Evolutionary conservation across 2,888 invertebrate species (phyloP).

Genomic region (Drosophila robusta): DNA sequence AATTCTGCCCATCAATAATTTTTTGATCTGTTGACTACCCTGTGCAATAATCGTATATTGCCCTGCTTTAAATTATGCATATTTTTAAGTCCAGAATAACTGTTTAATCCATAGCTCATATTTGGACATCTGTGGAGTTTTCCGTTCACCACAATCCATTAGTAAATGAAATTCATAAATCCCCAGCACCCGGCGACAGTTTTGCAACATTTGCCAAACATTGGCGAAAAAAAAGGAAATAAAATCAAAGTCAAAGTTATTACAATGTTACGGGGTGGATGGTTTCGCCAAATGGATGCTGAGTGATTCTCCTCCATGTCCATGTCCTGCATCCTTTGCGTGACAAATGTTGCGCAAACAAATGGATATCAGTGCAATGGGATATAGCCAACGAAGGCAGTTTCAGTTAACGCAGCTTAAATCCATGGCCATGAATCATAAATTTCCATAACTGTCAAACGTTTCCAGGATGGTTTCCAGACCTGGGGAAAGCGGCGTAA

Average conservation of each 20-base stretch:
- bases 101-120: conserved; percentile 60
- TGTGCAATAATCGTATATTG: neutral
- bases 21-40: too few relatives aligned
- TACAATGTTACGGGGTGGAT: conserved; percentile 62
- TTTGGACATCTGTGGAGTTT: conserved; percentile 71
- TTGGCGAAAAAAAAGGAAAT: conserved; percentile 38
- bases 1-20: too few relatives aligned
- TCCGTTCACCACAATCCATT: conserved; percentile 72
- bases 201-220: conserved; percentile 68
- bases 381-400: conserved; percentile 28
- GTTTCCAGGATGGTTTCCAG: conserved; percentile 32
- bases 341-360: conserved; percentile 80
- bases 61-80: neutral
- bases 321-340: conserved; percentile 47
- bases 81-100: conserved; percentile 21
- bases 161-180: conserved; percentile 81
- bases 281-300: conserved; percentile 24
- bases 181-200: conserved; percentile 43
- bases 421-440: conserved; percentile 71
- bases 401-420: conserved; percentile 42
- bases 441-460: conserved; percentile 76
- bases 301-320: conserved; percentile 50
- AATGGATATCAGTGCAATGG: conserved; percentile 70
- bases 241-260: conserved; percentile 68
- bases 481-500: conserved; percentile 2